Evolutionary conservation across 2,797 vertebrate genomes (phyloP), one percentile per base, ranked within the genome.

Genomic region (Arrhamphus sclerolepis): DNA sequence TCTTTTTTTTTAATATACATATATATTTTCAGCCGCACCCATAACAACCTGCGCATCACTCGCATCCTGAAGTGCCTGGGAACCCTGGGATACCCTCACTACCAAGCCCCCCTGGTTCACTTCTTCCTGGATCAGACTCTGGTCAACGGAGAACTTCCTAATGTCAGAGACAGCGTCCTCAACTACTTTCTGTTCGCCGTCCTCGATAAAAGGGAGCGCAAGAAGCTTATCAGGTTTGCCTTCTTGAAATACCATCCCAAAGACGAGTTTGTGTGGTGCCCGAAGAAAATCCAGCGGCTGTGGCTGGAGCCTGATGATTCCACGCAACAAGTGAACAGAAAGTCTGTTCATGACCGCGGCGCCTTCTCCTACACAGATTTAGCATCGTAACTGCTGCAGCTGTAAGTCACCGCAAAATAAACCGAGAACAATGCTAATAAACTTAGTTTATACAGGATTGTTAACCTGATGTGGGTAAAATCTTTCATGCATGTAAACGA

Each of bases 41-140:
- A 98, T 80, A 99, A 99, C 89, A 97, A 93, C 77, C 83, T 98
- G 48, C 94, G 96, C 54, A 96, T 99, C 77, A 98, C 95, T 0
- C 95, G 95, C 56, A 97, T 99, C 78, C 91, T 98, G 72, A 99
- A 99, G 92, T 95, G 95, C 64, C 90, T 95, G 85, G 97, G 95
- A 0, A 95, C 92, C 70, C 88, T 99, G 86, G 96, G 95, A 0
- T 93, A 90, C 19, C 46, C 48, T 20, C 87, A 81, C 66, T 96
- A 92, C 83, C 96, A 98, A 84, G 89, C 79, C 2, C 95, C 94
- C 0, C 91, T 99, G 84, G 95, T 95, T 0, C 89, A 1, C 41
- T 98, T 99, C 90, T 98, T 98, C 88, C 91, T 99, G 26, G 42
- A 81, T 18, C 94, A 96, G 87, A 97, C 95, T 0, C 91, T 98